A percentile compares a stretch with the other conserved stretches of the same genome.
Conservation (phyloP, 2,113 vertebrate genomes). For the Epinephelus moara region DNA sequence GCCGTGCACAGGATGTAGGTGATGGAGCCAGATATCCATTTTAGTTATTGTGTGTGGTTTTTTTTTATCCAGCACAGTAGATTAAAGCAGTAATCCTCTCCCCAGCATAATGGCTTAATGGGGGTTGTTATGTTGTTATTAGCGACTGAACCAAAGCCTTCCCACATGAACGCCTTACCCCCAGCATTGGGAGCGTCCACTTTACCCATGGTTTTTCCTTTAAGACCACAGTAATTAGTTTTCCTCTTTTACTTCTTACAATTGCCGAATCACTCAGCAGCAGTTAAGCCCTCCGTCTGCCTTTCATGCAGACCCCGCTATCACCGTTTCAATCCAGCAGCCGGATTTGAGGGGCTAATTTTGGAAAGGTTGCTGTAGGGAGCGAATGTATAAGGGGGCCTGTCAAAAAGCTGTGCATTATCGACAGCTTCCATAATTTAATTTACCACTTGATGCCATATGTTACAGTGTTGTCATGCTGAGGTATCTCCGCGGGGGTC, state of each 20-base stretch:
- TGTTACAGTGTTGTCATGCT: slow-evolving; percentile 55
- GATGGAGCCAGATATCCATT: slow-evolving; percentile 33
- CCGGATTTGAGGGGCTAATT: slow-evolving; percentile 66
- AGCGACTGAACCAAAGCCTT: slow-evolving; percentile 71
- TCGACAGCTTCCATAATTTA: slow-evolving; percentile 72
- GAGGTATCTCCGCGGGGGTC: slow-evolving; percentile 48
- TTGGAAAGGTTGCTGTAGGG: slow-evolving; percentile 54
- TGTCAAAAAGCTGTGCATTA: slow-evolving; percentile 69
- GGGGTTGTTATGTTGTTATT: slow-evolving; percentile 77
- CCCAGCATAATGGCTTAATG: slow-evolving; percentile 69
- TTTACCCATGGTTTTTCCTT: slow-evolving; percentile 73
- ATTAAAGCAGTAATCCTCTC: slow-evolving; percentile 69
- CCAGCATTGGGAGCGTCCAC: slow-evolving; percentile 59
- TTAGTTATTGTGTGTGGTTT: slow-evolving; percentile 38
- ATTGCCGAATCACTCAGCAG: slow-evolving; percentile 75
- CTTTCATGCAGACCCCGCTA: slow-evolving; percentile 71
- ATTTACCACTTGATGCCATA: slow-evolving; percentile 74
- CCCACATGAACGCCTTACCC: slow-evolving; percentile 69
- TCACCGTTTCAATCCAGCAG: slow-evolving; percentile 68
- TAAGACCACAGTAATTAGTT: slow-evolving; percentile 82
- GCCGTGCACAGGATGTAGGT: slow-evolving; percentile 11
- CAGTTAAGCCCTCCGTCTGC: slow-evolving; percentile 68
- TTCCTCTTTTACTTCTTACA: slow-evolving; percentile 71
- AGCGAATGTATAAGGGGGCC: slow-evolving; percentile 38
- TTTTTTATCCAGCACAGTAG: slow-evolving; percentile 50